Evolutionary conservation across 2,888 invertebrate species (phyloP).

Genomic region (Diachrysia chrysitis): DNA sequence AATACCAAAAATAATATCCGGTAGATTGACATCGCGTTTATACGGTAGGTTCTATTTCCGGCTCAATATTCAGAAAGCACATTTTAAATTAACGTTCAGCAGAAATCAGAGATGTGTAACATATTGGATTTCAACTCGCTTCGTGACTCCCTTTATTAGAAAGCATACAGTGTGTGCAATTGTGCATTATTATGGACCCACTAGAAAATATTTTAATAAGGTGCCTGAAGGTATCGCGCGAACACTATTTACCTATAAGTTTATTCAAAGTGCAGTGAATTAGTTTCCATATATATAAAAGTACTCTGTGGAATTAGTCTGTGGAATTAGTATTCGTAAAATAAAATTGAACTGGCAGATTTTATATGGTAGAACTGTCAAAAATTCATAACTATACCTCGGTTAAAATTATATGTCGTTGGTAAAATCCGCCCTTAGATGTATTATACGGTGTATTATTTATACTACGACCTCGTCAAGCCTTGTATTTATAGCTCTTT

Average conservation of each 20-base stretch:
- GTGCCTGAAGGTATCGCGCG: not conserved
- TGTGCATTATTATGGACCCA: not conserved
- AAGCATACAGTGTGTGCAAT: not conserved
- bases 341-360: no score
- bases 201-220: not conserved
- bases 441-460: no score
- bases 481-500: no score
- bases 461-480: not conserved
- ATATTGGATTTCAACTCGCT: not conserved
- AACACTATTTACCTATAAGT: not conserved
- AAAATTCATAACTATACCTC: no score
- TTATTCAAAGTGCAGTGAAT: no score
- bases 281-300: no score
- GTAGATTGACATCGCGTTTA: not conserved
- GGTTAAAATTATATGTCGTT: no score
- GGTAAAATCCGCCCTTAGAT: no score
- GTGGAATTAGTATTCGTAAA: no score
- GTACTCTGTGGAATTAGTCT: no score
- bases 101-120: not conserved
- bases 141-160: not conserved
- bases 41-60: conserved; percentile 12
- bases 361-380: no score
- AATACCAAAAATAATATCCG: conserved; percentile 7
- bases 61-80: not conserved
- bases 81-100: conserved; percentile 10